phyloP scores from a whole-genome alignment of 2,888 invertebrate species.

The Cryptophagus acutangulus region DNA sequence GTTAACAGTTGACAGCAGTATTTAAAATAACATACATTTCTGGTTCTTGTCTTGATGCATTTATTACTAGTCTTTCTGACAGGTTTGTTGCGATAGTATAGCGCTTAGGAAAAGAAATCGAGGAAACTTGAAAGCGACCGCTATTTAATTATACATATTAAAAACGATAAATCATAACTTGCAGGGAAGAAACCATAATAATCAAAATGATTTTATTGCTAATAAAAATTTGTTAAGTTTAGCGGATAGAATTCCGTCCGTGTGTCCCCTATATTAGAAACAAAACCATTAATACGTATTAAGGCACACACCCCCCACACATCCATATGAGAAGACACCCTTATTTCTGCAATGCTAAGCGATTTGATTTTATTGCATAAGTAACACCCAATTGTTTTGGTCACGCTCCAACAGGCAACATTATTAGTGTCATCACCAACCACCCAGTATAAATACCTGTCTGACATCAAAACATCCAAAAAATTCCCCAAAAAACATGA shows the following conservation, averaged over 20 bases:
- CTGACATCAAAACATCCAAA: too few relatives aligned
- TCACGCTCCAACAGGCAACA: too few relatives aligned
- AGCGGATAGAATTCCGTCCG: not conserved
- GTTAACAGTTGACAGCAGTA: constrained; percentile 41
- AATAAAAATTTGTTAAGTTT: constrained; percentile 23
- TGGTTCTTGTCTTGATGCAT: constrained; percentile 38
- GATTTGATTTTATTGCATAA: too few relatives aligned
- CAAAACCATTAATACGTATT: too few relatives aligned
- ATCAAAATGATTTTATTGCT: constrained; percentile 25
- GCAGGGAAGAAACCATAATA: constrained; percentile 27
- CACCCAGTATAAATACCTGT: too few relatives aligned
- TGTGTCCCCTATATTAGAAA: too few relatives aligned
- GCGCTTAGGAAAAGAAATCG: constrained; percentile 19
- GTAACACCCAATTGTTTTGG: too few relatives aligned
- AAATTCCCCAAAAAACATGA: too few relatives aligned
- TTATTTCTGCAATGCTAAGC: too few relatives aligned
- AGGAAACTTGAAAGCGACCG: constrained; percentile 23
- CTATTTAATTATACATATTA: constrained; percentile 30
- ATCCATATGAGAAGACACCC: too few relatives aligned
- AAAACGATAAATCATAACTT: constrained; percentile 32
- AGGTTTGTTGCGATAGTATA: constrained; percentile 18
- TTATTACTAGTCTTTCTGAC: constrained; percentile 25
- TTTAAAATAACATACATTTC: constrained; percentile 45
- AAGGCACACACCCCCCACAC: too few relatives aligned
- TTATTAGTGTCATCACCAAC: too few relatives aligned